Percentiles rank a stretch among this genome's conserved stretches.
These are phyloP conservation scores for Conopomorpha cramerella DNA, from an alignment of 1,140 invertebrate genomes.

Conservation along the genomic window DNA sequence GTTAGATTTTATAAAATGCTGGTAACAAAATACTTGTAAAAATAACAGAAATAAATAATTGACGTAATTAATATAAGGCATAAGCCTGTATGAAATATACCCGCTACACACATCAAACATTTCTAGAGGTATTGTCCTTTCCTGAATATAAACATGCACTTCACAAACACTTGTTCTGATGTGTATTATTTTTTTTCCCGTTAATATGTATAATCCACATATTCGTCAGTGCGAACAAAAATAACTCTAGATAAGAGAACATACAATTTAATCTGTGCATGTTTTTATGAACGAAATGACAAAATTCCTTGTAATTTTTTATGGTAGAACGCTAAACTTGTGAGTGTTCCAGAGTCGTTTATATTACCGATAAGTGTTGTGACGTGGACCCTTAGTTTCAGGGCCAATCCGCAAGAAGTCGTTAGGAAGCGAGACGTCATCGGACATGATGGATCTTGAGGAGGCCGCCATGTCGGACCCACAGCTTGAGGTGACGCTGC, in stretches of 20 bases:
- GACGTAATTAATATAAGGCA: no score
- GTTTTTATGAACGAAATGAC: background rate
- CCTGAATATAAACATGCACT: no score
- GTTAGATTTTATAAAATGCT: no score
- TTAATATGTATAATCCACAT: background rate
- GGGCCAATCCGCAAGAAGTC: conserved; percentile 69
- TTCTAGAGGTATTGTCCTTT: no score
- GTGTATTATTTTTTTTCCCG: no score
- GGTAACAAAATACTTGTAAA: no score
- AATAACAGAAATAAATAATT: no score
- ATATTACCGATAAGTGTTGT: background rate
- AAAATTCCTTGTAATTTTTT: conserved; percentile 6
- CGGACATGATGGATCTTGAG: conserved; percentile 94
- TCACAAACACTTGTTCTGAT: no score
- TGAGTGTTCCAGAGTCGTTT: no score
- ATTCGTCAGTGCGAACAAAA: background rate
- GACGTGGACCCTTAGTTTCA: conserved; percentile 73
- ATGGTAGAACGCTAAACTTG: conserved; percentile 66
- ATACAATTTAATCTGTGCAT: background rate
- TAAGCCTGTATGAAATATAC: no score
- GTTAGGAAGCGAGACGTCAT: conserved; percentile 90
- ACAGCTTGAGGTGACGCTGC: conserved; percentile 61
- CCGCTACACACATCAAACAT: no score
- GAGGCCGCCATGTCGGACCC: conserved; percentile 78
- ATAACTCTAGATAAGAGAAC: background rate